These are phyloP conservation scores for Sisor rabdophorus DNA, from an alignment of 2,113 vertebrate genomes.

Conservation along the genomic window DNA sequence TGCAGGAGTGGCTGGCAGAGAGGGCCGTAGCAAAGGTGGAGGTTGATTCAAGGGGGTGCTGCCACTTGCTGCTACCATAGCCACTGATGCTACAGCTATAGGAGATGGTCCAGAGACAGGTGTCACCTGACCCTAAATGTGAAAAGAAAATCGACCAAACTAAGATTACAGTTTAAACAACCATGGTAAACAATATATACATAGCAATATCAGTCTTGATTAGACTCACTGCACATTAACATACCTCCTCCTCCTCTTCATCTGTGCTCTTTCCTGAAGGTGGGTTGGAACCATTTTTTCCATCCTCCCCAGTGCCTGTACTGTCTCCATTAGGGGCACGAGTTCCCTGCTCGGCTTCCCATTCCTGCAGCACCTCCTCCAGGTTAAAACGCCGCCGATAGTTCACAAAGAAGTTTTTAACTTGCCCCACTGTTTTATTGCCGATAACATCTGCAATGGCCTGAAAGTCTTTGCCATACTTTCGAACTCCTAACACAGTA, in stretches of 20 bases:
- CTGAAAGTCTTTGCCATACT: slow-evolving; percentile 99
- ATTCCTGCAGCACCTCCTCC: slow-evolving; percentile 99
- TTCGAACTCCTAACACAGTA: slow-evolving; percentile 96
- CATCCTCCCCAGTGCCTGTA: slow-evolving; percentile 86
- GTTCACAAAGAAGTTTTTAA: slow-evolving; percentile 99
- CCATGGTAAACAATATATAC: background rate
- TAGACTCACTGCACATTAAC: background rate
- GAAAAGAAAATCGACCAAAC: slow-evolving; percentile 13
- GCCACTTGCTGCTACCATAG: slow-evolving; percentile 70
- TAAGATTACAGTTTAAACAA: background rate
- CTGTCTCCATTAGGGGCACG: slow-evolving; percentile 88
- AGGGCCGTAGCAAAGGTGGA: slow-evolving; percentile 89
- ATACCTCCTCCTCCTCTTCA: slow-evolving; percentile 92
- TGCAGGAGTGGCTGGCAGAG: slow-evolving; percentile 86
- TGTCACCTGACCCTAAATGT: slow-evolving; percentile 77
- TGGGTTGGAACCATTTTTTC: slow-evolving; percentile 87
- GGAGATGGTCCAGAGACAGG: slow-evolving; percentile 82
- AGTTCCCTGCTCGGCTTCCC: slow-evolving; percentile 98
- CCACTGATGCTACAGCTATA: slow-evolving; percentile 70
- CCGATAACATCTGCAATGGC: slow-evolving; percentile 99
- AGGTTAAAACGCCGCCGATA: slow-evolving; percentile 99
- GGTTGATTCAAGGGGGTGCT: slow-evolving; percentile 84
- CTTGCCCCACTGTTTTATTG: slow-evolving; percentile 98
- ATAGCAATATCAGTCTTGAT: background rate
- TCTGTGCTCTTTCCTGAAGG: slow-evolving; percentile 96